Conservation (phyloP, 2,113 vertebrate species). For the Festucalex cinctus region DNA sequence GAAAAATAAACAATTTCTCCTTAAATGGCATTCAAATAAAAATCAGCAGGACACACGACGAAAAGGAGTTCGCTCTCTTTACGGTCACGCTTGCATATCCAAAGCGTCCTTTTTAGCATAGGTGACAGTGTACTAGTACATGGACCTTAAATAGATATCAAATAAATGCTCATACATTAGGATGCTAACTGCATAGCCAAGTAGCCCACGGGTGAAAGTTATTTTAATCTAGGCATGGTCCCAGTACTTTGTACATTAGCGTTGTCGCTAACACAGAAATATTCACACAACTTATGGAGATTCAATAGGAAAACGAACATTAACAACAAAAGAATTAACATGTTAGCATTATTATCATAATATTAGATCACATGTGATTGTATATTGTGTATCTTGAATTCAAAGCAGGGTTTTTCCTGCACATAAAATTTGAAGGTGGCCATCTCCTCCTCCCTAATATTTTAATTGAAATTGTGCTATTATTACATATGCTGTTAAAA, state of each 20-base stretch:
- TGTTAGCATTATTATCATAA: neutral
- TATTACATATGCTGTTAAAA: neutral
- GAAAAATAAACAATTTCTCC: neutral
- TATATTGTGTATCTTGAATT: no score
- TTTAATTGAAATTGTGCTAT: neutral
- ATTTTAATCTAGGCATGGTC: neutral
- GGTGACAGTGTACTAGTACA: neutral
- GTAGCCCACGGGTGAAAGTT: neutral
- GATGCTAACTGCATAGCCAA: slow-evolving; percentile 5
- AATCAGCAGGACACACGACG: neutral
- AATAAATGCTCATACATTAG: neutral
- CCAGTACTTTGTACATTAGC: neutral
- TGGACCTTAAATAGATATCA: neutral
- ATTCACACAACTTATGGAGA: neutral
- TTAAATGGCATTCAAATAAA: neutral
- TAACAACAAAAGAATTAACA: neutral
- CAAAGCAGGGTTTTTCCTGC: neutral
- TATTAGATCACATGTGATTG: neutral
- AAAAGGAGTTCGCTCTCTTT: neutral
- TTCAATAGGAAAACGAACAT: neutral
- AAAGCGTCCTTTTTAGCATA: neutral
- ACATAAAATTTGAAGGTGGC: neutral
- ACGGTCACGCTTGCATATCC: slow-evolving; percentile 1
- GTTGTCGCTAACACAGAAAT: neutral
- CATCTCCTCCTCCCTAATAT: neutral